These are phyloP conservation scores for Haliclystus octoradiatus DNA, from an alignment of 30 jellyfish, hydroid and myxozoan species.

Conservation along the genomic window DNA sequence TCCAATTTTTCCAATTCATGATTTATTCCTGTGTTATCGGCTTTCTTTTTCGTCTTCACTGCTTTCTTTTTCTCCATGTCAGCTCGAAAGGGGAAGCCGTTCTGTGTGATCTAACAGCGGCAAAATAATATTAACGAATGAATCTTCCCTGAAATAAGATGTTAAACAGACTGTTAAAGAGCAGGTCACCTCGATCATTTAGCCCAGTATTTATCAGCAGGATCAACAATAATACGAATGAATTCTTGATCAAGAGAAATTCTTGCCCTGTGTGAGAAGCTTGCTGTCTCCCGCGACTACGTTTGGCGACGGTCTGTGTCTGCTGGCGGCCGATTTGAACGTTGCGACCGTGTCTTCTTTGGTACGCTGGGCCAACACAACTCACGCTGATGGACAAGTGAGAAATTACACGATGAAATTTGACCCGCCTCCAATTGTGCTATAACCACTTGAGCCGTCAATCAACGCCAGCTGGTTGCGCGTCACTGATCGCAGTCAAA, in stretches of 20 bases:
- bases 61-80: conserved; percentile 42
- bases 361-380: conserved; percentile 51
- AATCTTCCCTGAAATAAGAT: too few relatives aligned
- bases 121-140: too few relatives aligned
- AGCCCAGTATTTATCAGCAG: too few relatives aligned
- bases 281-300: conserved; percentile 20
- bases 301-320: conserved; percentile 27
- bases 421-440: conserved; percentile 67
- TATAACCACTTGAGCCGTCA: conserved; percentile 36
- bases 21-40: conserved; percentile 15
- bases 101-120: too few relatives aligned
- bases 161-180: too few relatives aligned
- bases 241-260: neutral
- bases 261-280: neutral
- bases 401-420: conserved; percentile 45
- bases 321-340: too few relatives aligned
- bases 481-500: neutral
- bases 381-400: conserved; percentile 71
- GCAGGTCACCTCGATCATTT: too few relatives aligned
- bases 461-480: conserved; percentile 2
- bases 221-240: neutral
- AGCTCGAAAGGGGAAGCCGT: too few relatives aligned
- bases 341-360: too few relatives aligned
- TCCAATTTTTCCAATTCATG: conserved; percentile 24
- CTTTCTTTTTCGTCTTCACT: conserved; percentile 33